These are phyloP conservation scores for Nannoperca obscura DNA, from an alignment of 2,797 vertebrate species.

Conservation along the genomic window DNA sequence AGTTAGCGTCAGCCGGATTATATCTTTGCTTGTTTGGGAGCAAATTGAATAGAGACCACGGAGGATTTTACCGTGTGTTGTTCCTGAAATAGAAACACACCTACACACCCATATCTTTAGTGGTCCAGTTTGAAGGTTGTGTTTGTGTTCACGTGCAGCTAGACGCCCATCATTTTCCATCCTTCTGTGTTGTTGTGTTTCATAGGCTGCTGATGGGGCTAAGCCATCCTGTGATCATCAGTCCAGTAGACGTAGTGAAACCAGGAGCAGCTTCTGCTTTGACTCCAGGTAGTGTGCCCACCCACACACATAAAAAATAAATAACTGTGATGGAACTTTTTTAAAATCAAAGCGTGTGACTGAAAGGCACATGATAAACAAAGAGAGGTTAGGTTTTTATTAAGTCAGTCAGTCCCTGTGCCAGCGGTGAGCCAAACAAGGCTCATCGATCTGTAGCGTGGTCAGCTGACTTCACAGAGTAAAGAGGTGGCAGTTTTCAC, in stretches of 20 bases:
- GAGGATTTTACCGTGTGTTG: constrained; percentile 3
- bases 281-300: constrained; percentile 89
- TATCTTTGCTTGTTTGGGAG: constrained; percentile 18
- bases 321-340: background rate
- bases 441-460: background rate
- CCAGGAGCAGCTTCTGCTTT: constrained; percentile 94
- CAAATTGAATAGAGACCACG: background rate
- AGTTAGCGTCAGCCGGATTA: constrained; percentile 29
- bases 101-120: constrained; percentile 68
- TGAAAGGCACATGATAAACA: background rate
- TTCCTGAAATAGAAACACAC: constrained; percentile 50
- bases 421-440: background rate
- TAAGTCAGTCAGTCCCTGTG: background rate
- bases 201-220: constrained; percentile 81
- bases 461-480: background rate
- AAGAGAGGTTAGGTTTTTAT: background rate
- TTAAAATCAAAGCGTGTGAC: background rate
- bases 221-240: constrained; percentile 84
- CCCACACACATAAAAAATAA: background rate
- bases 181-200: constrained; percentile 27
- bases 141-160: background rate
- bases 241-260: constrained; percentile 82
- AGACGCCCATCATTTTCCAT: background rate
- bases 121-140: constrained; percentile 65
- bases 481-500: background rate